A percentile compares a stretch with the other conserved stretches of the same genome.
Conservation (phyloP, 2,888 invertebrate genomes). For the Rotaria magnacalcarata region DNA sequence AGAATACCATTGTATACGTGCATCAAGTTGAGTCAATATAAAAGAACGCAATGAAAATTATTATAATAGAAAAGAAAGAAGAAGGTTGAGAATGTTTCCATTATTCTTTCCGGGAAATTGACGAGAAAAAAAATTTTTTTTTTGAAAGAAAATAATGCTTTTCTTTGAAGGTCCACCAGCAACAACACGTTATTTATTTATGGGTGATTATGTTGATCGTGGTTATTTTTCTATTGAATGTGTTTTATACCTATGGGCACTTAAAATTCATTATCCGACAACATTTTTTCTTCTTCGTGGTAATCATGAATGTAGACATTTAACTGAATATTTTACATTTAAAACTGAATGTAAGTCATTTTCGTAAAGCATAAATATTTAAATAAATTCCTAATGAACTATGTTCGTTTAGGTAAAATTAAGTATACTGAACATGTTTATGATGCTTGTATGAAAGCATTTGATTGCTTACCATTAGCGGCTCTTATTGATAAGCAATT, state of each 20-base stretch:
- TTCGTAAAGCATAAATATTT: neutral
- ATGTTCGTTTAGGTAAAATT: conserved; percentile 5
- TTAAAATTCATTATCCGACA: conserved; percentile 40
- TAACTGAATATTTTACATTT: conserved; percentile 44
- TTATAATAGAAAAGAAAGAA: neutral
- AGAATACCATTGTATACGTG: neutral
- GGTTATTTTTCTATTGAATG: conserved; percentile 45
- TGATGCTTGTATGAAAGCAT: conserved; percentile 38
- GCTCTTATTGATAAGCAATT: conserved; percentile 43
- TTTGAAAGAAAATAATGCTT: neutral
- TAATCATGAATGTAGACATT: conserved; percentile 45
- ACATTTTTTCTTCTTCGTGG: conserved; percentile 43
- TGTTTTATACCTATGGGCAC: conserved; percentile 40
- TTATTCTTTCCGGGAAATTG: too few species aligned
- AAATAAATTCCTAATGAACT: neutral
- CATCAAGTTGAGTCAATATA: neutral
- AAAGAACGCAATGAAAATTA: too few species aligned
- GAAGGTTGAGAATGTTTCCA: neutral
- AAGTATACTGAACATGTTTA: conserved; percentile 41
- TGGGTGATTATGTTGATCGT: conserved; percentile 46
- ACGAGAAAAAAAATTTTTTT: neutral
- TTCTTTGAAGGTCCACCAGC: conserved; percentile 14
- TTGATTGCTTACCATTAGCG: conserved; percentile 43
- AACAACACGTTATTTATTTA: conserved; percentile 40
- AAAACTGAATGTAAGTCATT: conserved; percentile 36